Percentiles rank a stretch among this genome's conserved stretches.
These are phyloP conservation scores for Julus scanicus DNA, from an alignment of 2,888 invertebrate species.

Conservation along the genomic window DNA sequence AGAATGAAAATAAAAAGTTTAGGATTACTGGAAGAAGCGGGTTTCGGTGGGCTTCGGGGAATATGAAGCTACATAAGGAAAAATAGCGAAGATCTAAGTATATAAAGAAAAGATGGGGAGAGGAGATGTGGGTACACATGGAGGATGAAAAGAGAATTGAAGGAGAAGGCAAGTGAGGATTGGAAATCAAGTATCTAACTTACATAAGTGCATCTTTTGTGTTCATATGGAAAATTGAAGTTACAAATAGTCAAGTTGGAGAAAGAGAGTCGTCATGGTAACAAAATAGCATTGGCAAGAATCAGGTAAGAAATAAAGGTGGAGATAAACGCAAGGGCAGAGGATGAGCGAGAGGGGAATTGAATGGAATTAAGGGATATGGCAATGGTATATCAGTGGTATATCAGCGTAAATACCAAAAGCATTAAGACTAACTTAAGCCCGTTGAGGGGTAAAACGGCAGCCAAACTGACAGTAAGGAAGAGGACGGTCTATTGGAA, in stretches of 20 bases:
- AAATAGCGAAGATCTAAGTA: neutral
- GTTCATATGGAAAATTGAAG: conserved; percentile 32
- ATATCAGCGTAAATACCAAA: conserved; percentile 27
- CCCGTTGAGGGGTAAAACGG: neutral
- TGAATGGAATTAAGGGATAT: conserved; percentile 28
- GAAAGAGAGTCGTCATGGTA: conserved; percentile 9
- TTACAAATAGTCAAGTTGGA: conserved; percentile 18
- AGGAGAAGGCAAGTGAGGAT: conserved; percentile 21
- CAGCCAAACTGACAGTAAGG: conserved; percentile 21
- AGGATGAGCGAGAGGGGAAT: conserved; percentile 22
- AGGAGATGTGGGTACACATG: neutral
- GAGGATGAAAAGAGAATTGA: neutral
- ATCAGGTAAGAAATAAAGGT: conserved; percentile 8
- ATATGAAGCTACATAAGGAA: neutral
- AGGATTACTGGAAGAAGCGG: neutral
- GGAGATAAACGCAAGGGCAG: neutral
- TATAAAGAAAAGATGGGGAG: neutral
- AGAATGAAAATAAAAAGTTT: neutral
- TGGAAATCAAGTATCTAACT: conserved; percentile 27
- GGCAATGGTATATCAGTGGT: conserved; percentile 7
- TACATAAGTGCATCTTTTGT: conserved; percentile 36
- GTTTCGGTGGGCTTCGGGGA: neutral
- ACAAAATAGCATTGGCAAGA: conserved; percentile 21
- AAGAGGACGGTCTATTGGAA: neutral
- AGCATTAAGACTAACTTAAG: conserved; percentile 36